phyloP scores from a whole-genome alignment of 2,113 vertebrate genomes.

The Hystrix brachyura region DNA sequence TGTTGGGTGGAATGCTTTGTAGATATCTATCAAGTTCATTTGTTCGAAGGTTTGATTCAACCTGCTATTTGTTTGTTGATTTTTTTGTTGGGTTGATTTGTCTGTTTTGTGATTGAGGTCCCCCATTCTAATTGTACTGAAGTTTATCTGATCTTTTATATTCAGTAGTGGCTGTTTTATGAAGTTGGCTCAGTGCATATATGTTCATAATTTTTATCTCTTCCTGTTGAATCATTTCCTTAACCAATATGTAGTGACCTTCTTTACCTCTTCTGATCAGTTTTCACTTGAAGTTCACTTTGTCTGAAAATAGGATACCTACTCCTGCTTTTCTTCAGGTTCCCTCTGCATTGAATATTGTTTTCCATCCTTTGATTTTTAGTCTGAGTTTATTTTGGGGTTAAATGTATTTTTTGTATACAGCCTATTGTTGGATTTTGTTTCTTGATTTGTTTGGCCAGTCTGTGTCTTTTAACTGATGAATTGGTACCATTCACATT shows the following conservation, averaged over 20 bases:
- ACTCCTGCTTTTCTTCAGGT: not conserved
- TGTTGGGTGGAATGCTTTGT: not conserved
- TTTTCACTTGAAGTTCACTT: not conserved
- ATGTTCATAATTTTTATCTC: not conserved
- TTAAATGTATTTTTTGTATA: not conserved
- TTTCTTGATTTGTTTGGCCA: not conserved
- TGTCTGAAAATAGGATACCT: not conserved
- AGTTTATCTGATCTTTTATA: not conserved
- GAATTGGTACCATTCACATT: not conserved
- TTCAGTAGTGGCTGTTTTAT: not conserved
- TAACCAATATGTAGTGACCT: not conserved
- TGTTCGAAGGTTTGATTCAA: not conserved
- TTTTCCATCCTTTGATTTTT: not conserved
- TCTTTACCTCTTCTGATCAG: not conserved
- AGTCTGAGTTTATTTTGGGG: not conserved
- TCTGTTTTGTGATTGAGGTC: not conserved
- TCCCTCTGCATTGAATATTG: not conserved
- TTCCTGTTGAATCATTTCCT: not conserved
- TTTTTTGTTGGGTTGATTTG: not conserved
- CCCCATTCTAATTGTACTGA: not conserved
- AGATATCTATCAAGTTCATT: not conserved
- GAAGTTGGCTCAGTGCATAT: not conserved
- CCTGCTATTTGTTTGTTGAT: not conserved
- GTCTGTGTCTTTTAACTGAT: not conserved
- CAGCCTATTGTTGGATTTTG: not conserved